These are phyloP conservation scores for Anagyrus pseudococci DNA, from an alignment of 2,888 invertebrate species.

Conservation along the genomic window DNA sequence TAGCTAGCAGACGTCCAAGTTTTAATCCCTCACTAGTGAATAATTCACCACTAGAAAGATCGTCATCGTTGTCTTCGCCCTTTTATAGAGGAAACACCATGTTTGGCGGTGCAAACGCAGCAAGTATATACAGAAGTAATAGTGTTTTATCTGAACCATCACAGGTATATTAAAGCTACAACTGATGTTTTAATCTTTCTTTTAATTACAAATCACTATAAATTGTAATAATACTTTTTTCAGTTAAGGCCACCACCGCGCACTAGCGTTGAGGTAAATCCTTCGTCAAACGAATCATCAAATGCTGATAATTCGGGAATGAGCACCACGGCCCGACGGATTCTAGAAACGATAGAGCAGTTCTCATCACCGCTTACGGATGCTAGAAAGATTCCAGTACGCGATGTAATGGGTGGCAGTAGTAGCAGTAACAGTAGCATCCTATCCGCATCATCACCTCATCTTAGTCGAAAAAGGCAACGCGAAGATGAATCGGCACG, in stretches of 20 bases:
- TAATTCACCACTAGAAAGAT: conserved; percentile 59
- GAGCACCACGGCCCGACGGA: conserved; percentile 78
- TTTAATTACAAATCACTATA: conserved; percentile 33
- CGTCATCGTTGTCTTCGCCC: conserved; percentile 67
- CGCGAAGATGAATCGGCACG: conserved; percentile 47
- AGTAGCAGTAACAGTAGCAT: conserved; percentile 36
- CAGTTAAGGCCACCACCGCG: conserved; percentile 54
- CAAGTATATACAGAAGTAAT: conserved; percentile 51
- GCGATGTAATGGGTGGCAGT: conserved; percentile 50
- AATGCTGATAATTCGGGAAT: conserved; percentile 62
- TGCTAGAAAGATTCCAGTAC: conserved; percentile 77
- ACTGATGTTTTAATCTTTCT: neutral
- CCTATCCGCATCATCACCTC: conserved; percentile 39
- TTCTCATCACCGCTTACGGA: conserved; percentile 83
- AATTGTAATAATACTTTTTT: too few relatives aligned
- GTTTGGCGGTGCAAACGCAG: conserved; percentile 74
- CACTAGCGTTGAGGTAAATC: conserved; percentile 59
- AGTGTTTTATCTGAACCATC: conserved; percentile 27
- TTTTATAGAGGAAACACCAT: conserved; percentile 79
- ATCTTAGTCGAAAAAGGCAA: conserved; percentile 44
- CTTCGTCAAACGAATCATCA: conserved; percentile 57
- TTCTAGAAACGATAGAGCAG: conserved; percentile 81
- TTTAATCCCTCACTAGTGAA: conserved; percentile 64
- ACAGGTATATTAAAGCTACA: conserved; percentile 10
- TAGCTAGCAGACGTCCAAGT: conserved; percentile 64